phyloP scores from a whole-genome alignment of 2,888 invertebrate genomes.

The Acleris laterana region DNA sequence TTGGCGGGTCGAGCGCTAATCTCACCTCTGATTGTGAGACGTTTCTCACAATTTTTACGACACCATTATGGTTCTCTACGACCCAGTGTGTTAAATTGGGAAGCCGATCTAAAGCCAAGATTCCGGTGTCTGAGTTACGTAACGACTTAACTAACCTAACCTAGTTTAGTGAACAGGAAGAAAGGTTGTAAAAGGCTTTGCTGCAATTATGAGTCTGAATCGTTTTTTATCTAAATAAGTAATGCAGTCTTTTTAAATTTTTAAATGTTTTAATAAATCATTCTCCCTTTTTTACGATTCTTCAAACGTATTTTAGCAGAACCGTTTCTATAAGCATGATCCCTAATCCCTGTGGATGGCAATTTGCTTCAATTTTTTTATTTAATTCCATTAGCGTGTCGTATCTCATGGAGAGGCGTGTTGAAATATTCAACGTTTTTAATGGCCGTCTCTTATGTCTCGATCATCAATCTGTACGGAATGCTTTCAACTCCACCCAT shows the following conservation, averaged over 20 bases:
- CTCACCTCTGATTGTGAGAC: slow-evolving; percentile 72
- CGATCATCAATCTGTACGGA: slow-evolving; percentile 58
- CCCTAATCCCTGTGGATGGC: no score
- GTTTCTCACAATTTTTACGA: slow-evolving; percentile 75
- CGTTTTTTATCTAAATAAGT: neutral
- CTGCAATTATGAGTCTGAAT: slow-evolving; percentile 1
- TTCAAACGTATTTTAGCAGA: no score
- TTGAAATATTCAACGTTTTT: slow-evolving; percentile 27
- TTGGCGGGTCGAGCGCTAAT: slow-evolving; percentile 61
- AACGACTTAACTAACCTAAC: slow-evolving; percentile 24
- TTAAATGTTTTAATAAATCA: neutral
- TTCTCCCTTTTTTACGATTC: neutral
- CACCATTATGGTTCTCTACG: slow-evolving; percentile 57
- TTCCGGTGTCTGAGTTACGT: slow-evolving; percentile 19
- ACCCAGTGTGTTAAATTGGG: slow-evolving; percentile 57
- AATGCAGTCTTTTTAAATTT: neutral
- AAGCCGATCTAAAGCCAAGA: slow-evolving; percentile 53
- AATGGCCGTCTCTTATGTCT: slow-evolving; percentile 34
- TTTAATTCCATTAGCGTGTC: slow-evolving; percentile 6
- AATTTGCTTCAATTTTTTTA: neutral
- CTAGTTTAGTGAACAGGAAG: slow-evolving; percentile 1
- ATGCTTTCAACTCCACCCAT: slow-evolving; percentile 52
- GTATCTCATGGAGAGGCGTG: slow-evolving; percentile 12
- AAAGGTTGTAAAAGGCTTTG: slow-evolving; percentile 6
- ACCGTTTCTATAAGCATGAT: no score